Evolutionary conservation across 2,888 invertebrate genomes (phyloP), one percentile per base, ranked within the genome.

Genomic region (Trachelus troglodyta): DNA sequence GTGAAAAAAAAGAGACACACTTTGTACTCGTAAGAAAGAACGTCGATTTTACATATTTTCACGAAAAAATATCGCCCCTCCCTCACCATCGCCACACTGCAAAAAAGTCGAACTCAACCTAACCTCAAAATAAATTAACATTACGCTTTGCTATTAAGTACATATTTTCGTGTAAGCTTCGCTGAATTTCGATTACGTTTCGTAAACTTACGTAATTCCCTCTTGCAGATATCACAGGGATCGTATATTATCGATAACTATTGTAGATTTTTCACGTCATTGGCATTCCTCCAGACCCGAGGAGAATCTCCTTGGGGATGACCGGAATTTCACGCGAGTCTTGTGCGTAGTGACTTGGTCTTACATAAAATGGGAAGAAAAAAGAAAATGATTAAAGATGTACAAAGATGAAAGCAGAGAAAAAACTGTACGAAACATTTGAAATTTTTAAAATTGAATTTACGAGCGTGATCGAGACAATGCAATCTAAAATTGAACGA

Each of bases 261-360:
- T 35, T 35, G 82, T 80, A 81, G 80, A 84, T 84, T 81, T 82
- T 81, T 81, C 69, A 75, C 76, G 79, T 34, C 34, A 76, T 80
- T 86, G 86, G 86, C 86, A 77, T 34, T 71, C 30, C 73, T 84
- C 86, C 86, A 86, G 78, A 40, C 68, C 69, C 74, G 2, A 74
- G 15, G n/a, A 69, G 23, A 9, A 11, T 40, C 56, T 56, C 56
- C 56, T 56, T 56, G 56, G 23, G 56, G 56, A 23, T 23, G 56
- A 56, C 9, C 56, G 56, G 56, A 56, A 56, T 56, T 56, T 56
- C 23, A 56, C 56, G 56, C 23, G 23, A 15, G 23, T 56, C 9
- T 9, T 56, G 56, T 56, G 9, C 56, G 56, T 56, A 23, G 23
- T 23, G 56, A 56, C 23, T 56, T 56, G 23, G 23, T 56, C 56